Evolutionary conservation across 2,888 invertebrate genomes (phyloP), one percentile per base, ranked within the genome.

Genomic region (Cremastinae sp.): DNA sequence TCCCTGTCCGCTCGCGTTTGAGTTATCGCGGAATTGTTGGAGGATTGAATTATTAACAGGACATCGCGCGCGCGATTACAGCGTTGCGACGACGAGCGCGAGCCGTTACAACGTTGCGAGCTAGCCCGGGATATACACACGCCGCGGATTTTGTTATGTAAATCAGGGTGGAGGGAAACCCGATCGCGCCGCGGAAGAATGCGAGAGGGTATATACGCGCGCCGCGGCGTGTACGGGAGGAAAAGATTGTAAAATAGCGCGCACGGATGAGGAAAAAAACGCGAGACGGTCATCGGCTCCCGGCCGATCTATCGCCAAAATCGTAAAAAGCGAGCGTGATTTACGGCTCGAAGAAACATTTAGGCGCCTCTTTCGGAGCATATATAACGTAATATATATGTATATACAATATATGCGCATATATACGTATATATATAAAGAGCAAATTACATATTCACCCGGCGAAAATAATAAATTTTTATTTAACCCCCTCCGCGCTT

Each of bases 401-500:
- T n/a, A n/a, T n/a, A n/a, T n/a, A n/a, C n/a, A n/a, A n/a, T n/a
- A n/a, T n/a, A n/a, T n/a, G n/a, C n/a, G n/a, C n/a, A n/a, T n/a
- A n/a, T n/a, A n/a, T n/a, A n/a, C n/a, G n/a, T n/a, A n/a, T n/a
- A n/a, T n/a, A n/a, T n/a, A n/a, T n/a, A n/a, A n/a, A n/a, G n/a
- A n/a, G n/a, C n/a, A n/a, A n/a, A n/a, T n/a, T n/a, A n/a, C n/a
- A 64, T 22, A 62, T 64, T 64, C 22, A 10, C 38, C 10, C 59
- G n/a, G 20, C 58, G 14, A 43, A 51, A 43, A 28, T 43, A 16
- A 8, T 43, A 16, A 8, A 51, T 69, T 69, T 69, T 69, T 47
- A 43, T 59, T 56, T 34, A 41, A n/a, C 9, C 41, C 0, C 14
- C 20, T 34, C 51, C 16, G 34, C 59, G 28, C 18, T 34, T 34